Evolutionary conservation across 2,797 vertebrate species (phyloP).

Genomic region (Thunnus albacares): DNA sequence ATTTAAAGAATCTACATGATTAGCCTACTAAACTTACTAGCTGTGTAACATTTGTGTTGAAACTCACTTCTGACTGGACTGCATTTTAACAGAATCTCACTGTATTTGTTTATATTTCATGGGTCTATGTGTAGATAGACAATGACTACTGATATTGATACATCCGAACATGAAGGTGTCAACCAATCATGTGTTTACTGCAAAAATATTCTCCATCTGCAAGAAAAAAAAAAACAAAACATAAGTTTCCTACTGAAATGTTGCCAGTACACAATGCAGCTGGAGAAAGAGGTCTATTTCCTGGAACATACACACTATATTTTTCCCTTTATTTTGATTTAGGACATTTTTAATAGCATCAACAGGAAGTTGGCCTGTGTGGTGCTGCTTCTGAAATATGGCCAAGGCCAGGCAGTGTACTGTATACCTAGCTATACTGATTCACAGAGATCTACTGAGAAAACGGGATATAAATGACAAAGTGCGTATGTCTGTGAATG

Average conservation of each 20-base stretch:
- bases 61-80: background rate
- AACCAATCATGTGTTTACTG: background rate
- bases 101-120: background rate
- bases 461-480: constrained; percentile 70
- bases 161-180: background rate
- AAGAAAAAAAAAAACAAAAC: background rate
- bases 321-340: constrained; percentile 63
- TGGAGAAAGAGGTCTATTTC: constrained; percentile 41
- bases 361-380: constrained; percentile 60
- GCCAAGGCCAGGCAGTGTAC: constrained; percentile 46
- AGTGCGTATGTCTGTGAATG: constrained; percentile 36
- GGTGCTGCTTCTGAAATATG: constrained; percentile 42
- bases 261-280: constrained; percentile 26
- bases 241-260: background rate
- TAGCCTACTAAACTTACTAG: too few relatives aligned
- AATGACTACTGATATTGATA: background rate
- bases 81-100: background rate
- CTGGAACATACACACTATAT: constrained; percentile 41
- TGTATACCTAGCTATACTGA: constrained; percentile 65
- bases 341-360: constrained; percentile 68
- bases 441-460: constrained; percentile 64
- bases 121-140: background rate
- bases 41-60: background rate
- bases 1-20: background rate
- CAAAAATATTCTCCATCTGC: constrained; percentile 7